phyloP scores from a whole-genome alignment of 2,888 invertebrate species.

The Eretmocerus hayati region DNA sequence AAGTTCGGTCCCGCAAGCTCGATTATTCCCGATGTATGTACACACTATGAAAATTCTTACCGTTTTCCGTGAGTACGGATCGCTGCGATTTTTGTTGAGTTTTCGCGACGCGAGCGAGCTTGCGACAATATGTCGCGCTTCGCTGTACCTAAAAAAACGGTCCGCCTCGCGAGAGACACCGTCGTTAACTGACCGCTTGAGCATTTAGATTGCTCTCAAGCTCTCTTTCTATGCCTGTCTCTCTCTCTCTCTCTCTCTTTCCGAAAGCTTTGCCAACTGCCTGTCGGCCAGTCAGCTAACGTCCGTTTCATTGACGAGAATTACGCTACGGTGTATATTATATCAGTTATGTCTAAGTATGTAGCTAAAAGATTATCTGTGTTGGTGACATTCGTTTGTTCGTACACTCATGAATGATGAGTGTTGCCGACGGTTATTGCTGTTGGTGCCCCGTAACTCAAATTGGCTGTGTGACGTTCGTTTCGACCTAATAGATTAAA shows the following conservation, averaged over 20 bases:
- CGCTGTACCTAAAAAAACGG: slow-evolving; percentile 16
- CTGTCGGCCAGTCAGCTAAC: neutral
- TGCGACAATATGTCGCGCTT: too few relatives aligned
- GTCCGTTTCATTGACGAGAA: slow-evolving; percentile 12
- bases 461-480: too few relatives aligned
- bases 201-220: neutral
- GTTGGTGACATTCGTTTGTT: too few relatives aligned
- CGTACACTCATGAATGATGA: too few relatives aligned
- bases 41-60: slow-evolving; percentile 18
- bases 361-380: too few relatives aligned
- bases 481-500: too few relatives aligned
- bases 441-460: too few relatives aligned
- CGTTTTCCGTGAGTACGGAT: slow-evolving; percentile 27
- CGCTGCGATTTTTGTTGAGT: slow-evolving; percentile 5
- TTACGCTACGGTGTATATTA: slow-evolving; percentile 8
- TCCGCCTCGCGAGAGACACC: slow-evolving; percentile 36
- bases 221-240: slow-evolving; percentile 7
- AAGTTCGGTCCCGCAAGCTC: too few relatives aligned
- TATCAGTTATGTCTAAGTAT: too few relatives aligned
- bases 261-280: slow-evolving; percentile 15
- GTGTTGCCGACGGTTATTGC: too few relatives aligned
- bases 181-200: slow-evolving; percentile 31
- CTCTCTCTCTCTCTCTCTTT: slow-evolving; percentile 6
- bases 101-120: neutral
- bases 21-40: too few relatives aligned